Conservation (phyloP, 2,797 vertebrate genomes). For the Eulemur coronatus region DNA sequence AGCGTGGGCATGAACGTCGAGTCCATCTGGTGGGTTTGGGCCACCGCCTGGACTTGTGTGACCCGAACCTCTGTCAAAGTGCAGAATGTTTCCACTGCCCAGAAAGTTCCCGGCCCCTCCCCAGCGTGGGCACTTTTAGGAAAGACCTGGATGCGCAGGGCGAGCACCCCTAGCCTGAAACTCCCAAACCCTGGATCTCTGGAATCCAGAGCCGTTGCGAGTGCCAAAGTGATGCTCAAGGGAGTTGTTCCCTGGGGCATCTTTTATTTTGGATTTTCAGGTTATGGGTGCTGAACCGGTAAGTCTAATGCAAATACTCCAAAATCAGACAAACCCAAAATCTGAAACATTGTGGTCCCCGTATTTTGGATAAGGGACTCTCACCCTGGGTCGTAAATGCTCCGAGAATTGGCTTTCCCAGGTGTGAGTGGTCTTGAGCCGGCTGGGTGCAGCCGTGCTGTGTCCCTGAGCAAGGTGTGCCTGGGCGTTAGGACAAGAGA, state of each 20-base stretch:
- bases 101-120: accelerated
- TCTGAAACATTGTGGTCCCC: not conserved
- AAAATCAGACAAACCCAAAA: not conserved
- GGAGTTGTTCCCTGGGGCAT: accelerated
- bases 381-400: accelerated
- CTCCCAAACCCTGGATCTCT: not conserved
- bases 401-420: accelerated
- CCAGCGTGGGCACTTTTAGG: accelerated
- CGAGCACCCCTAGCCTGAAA: not conserved
- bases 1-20: accelerated
- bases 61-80: accelerated
- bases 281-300: not conserved
- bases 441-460: accelerated
- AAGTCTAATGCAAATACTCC: not conserved
- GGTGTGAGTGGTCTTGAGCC: accelerated
- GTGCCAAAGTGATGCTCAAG: not conserved
- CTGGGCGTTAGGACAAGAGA: not conserved
- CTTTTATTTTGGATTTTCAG: not conserved
- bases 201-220: accelerated
- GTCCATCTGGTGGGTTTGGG: not conserved
- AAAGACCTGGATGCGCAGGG: accelerated
- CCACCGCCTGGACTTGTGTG: accelerated
- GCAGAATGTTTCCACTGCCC: accelerated
- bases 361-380: not conserved
- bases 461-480: accelerated